Conservation (phyloP, 2,113 vertebrate species). For the Eidolon helvum region DNA sequence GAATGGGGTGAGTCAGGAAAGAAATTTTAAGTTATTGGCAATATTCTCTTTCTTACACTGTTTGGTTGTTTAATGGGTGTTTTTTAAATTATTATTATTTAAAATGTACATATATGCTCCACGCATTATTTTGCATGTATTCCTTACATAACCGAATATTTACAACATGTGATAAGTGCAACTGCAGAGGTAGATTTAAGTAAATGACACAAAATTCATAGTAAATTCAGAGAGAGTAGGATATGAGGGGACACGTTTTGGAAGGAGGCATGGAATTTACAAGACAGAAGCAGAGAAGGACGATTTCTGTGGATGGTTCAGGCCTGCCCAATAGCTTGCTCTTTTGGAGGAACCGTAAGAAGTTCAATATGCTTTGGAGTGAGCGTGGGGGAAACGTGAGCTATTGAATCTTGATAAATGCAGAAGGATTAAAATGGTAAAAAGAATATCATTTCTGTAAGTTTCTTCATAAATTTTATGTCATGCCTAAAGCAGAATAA, state of each 20-base stretch:
- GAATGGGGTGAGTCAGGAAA: neutral
- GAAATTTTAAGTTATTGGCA: neutral
- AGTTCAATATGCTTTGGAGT: neutral
- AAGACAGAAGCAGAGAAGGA: neutral
- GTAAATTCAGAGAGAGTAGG: neutral
- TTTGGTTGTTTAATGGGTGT: neutral
- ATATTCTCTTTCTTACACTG: neutral
- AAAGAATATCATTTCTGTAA: neutral
- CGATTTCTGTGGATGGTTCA: neutral
- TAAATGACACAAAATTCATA: neutral
- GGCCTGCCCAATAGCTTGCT: neutral
- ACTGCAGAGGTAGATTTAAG: neutral
- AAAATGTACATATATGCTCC: neutral
- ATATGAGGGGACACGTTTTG: rapidly evolving
- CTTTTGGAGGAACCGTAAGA: neutral
- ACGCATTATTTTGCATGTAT: neutral
- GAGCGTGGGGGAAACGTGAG: neutral
- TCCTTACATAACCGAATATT: neutral
- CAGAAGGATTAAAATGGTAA: neutral
- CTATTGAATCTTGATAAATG: neutral
- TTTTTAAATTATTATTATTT: neutral
- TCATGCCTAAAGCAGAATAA: neutral
- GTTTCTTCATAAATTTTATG: neutral
- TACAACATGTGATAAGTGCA: neutral
- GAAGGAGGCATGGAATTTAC: neutral